Base-by-base conservation (phyloP, 2,113 vertebrate genomes). In the Mixornis gularis region DNA sequence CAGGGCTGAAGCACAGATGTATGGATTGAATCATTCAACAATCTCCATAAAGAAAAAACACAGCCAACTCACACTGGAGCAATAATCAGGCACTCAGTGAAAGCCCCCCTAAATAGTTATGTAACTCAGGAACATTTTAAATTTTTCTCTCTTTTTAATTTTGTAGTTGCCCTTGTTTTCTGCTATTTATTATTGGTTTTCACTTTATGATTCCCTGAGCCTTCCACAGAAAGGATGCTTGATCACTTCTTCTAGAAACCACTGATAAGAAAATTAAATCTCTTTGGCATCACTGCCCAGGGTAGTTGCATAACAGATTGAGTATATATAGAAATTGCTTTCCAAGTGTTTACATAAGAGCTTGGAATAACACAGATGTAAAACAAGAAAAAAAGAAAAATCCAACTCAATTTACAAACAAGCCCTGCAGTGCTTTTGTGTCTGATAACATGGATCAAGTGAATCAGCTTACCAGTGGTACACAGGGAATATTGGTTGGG, bases 331-430 rank as follows among this genome's bases (percentile, higher is more conserved):
- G 95, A 92, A 93, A 95, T 73, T 92, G 81, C 92, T 91, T 89
- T 65, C 66, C 74, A 58, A 93, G 74, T 91, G 87, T 94, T 96
- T 96, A 96, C 78, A 70, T 96, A 96, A 96, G 92, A 82, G 71
- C 94, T 92, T 62, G 43, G 89, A 95, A 93, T 87, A 92, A 93
- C 86, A 72, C 66, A 93, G 89, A 93, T 72, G 60, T 60, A 59
- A 65, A 76, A 76, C 36, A 60, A 60, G 26, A 36, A 24, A 58
- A 58, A 56, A 36, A 34, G 34, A 38, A 94, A 94, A 86, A 60
- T 10, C 63, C 79, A 87, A 73, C 70, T 89, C 63, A 85, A 89
- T 94, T 92, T 93, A 25, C 70, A n/a, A 77, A 25, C 41, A 73
- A 79, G 66, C 63, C 80, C 90, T 32, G 66, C 34, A 18, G 89